These are phyloP conservation scores for Drosophila aff. DNA, from an alignment of 1,140 invertebrate genomes.

Conservation along the genomic window DNA sequence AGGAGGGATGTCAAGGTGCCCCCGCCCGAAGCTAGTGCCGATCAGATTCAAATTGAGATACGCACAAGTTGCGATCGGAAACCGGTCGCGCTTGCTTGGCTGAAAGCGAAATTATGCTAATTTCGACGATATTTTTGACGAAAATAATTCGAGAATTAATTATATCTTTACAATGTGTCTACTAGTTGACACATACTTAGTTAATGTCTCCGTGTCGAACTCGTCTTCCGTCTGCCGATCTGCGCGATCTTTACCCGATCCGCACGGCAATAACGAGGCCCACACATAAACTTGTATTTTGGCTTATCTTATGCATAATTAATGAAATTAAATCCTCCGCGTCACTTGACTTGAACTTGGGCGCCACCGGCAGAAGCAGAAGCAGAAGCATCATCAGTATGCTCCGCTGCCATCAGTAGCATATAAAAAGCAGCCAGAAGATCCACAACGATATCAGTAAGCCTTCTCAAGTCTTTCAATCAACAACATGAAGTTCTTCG, in stretches of 20 bases:
- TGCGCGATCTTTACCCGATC: slow-evolving; percentile 14
- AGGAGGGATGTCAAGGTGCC: slow-evolving; percentile 42
- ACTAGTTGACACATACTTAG: slow-evolving; percentile 44
- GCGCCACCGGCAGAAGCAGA: slow-evolving; percentile 17
- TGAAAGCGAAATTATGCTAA: slow-evolving; percentile 39
- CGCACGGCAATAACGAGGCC: slow-evolving; percentile 16
- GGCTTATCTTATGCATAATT: slow-evolving; percentile 67
- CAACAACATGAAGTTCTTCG: slow-evolving; percentile 78
- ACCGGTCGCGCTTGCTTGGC: slow-evolving; percentile 27
- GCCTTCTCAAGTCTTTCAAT: slow-evolving; percentile 62
- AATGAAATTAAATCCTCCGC: slow-evolving; percentile 50
- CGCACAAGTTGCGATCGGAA: slow-evolving; percentile 32
- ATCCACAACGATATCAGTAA: slow-evolving; percentile 57
- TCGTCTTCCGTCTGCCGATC: slow-evolving; percentile 43
- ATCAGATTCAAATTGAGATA: slow-evolving; percentile 31
- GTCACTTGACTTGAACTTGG: slow-evolving; percentile 41
- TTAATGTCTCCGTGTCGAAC: slow-evolving; percentile 41
- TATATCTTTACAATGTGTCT: slow-evolving; percentile 54
- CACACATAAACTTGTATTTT: slow-evolving; percentile 51
- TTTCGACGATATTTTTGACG: slow-evolving; percentile 32
- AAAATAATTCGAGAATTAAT: slow-evolving; percentile 53
- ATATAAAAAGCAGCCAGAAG: slow-evolving; percentile 58
- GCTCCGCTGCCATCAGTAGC: slow-evolving; percentile 10
- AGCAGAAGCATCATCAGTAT: not conserved
- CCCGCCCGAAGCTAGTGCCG: slow-evolving; percentile 23